These are phyloP conservation scores for Mallotus villosus DNA, from an alignment of 2,797 vertebrate genomes.

Conservation along the genomic window DNA sequence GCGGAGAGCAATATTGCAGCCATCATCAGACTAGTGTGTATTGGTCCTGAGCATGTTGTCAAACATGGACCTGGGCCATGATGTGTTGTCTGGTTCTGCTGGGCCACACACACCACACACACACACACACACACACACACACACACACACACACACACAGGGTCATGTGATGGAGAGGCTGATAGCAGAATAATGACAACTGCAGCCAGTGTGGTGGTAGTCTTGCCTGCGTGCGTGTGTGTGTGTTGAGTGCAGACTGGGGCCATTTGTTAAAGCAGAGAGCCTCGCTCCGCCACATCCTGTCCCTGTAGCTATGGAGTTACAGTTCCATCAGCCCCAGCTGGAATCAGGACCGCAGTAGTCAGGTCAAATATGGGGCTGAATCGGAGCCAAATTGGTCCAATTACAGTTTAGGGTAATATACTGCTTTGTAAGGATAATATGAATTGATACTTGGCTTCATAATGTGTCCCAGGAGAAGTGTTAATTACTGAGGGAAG, in stretches of 20 bases:
- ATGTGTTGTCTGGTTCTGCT: slow-evolving; percentile 19
- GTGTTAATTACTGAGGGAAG: no score
- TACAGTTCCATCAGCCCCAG: slow-evolving; percentile 20
- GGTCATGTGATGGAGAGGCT: slow-evolving; percentile 24
- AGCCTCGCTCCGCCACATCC: background rate
- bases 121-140: slow-evolving; percentile 25
- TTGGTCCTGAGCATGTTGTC: slow-evolving; percentile 43
- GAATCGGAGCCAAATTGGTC: background rate
- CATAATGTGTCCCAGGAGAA: no score
- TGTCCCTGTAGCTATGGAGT: slow-evolving; percentile 4
- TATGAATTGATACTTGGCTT: no score
- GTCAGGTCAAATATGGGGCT: background rate
- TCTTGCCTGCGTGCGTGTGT: background rate
- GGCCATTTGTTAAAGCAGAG: slow-evolving; percentile 1
- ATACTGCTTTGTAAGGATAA: no score
- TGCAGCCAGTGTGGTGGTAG: background rate
- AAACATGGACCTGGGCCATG: slow-evolving; percentile 49
- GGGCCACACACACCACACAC: slow-evolving; percentile 9
- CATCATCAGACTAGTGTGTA: slow-evolving; percentile 50
- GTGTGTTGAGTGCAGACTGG: background rate
- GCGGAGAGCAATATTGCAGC: slow-evolving; percentile 45
- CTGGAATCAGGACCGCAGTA: slow-evolving; percentile 17
- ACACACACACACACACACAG: slow-evolving; percentile 14
- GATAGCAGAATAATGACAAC: slow-evolving; percentile 2
- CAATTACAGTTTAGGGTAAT: no score